These are phyloP conservation scores for Rhabdomys dilectus DNA, from an alignment of 2,113 vertebrate species.

Conservation along the genomic window DNA sequence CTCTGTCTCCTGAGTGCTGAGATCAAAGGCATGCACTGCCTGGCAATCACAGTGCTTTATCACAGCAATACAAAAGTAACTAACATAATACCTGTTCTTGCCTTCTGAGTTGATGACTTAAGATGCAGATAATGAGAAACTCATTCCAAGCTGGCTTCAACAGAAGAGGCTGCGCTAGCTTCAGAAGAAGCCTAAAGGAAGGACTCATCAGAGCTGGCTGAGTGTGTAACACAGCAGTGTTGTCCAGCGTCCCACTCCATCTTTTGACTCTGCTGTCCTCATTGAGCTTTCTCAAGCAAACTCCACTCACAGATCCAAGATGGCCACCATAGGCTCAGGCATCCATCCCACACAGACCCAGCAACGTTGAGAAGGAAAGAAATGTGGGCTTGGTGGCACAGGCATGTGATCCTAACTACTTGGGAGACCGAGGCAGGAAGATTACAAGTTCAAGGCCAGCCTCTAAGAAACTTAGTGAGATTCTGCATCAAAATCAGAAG, in stretches of 20 bases:
- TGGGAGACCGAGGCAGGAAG: neutral
- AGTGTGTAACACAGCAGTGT: neutral
- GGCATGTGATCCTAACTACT: neutral
- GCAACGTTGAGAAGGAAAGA: neutral
- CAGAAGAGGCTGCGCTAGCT: too few species aligned
- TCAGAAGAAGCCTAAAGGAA: neutral
- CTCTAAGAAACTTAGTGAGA: neutral
- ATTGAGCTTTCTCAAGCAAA: neutral
- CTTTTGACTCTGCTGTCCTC: neutral
- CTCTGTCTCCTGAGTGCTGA: too few species aligned
- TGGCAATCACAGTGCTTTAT: neutral
- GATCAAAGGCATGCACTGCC: too few species aligned
- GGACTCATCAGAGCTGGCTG: too few species aligned
- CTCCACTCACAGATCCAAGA: neutral
- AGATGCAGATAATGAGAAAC: neutral
- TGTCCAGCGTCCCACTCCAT: neutral
- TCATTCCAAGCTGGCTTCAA: neutral
- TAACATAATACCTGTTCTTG: neutral
- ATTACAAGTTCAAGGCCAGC: neutral
- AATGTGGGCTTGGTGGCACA: neutral
- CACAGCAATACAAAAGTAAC: neutral
- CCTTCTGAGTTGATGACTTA: neutral
- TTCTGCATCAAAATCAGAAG: neutral
- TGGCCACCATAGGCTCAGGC: neutral
- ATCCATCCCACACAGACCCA: neutral